Base-by-base conservation (phyloP, 1,140 invertebrate genomes). In the Neodiprion fabricii region DNA sequence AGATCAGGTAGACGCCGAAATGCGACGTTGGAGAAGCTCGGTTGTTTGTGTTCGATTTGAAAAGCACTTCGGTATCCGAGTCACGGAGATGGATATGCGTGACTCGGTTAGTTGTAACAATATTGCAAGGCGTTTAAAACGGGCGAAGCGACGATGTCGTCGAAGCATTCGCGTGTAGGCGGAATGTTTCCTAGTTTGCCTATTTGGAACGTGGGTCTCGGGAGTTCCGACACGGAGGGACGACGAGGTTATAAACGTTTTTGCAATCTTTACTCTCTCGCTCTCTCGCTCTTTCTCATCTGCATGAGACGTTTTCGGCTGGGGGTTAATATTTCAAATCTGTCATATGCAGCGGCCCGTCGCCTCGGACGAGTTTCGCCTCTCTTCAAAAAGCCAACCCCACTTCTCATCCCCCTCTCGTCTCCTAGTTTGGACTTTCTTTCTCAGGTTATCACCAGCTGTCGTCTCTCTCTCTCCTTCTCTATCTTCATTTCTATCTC, bases 391-490 rank as follows among this genome's bases (percentile, higher is more conserved):
- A 40, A 40, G 28, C 28, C 28, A 40, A 40, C 28, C 28, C 28
- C 28, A 9, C 8, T 61, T 12, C 61, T 48, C 61, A 68, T 74
- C 49, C 53, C 21, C 12, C 48, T 48, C 53, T 71, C 50, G 70
- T 65, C 12, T 3, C 17, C 70, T 75, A 71, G 67, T 75, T 75
- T 75, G 67, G 50, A 65, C 71, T 75, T 75, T 71, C 49, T 28
- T 70, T 70, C 73, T 70, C 72, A 47, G 73, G 73, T 67, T 69
- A 74, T 68, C 49, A n/a, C 28, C 73, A 61, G 23, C 70, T 40
- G 28, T 40, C 21, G 28, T 12, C 40, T 11, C 48, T 71, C 48
- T 71, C 71, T 21, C 67, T 48, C n/a, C 48, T 11, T 5, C 49
- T 72, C 49, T 65, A 23, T 23, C 53, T 53, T 71, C 67, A 53